phyloP scores from a whole-genome alignment of 2,113 vertebrate genomes.

The Zosterops pallidus region DNA sequence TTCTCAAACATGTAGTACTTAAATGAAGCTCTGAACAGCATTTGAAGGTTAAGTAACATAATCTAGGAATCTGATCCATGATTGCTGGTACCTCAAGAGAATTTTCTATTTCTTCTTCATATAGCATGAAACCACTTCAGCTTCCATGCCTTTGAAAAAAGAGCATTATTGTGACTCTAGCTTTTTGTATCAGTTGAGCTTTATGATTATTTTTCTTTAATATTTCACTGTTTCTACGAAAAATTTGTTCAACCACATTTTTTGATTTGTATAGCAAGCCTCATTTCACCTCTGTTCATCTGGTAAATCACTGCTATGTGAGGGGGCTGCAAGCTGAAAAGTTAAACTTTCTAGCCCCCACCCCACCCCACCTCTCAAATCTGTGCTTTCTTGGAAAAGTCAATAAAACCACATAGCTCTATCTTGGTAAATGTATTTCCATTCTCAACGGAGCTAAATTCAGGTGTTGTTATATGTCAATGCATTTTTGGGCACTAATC shows the following conservation, averaged over 20 bases:
- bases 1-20: background rate
- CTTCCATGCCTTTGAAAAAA: background rate
- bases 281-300: background rate
- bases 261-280: background rate
- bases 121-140: background rate
- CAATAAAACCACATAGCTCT: background rate
- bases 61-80: background rate
- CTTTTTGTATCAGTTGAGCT: background rate
- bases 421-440: background rate
- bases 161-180: background rate
- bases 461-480: background rate
- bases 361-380: fast-evolving
- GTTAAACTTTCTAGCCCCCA: background rate
- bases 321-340: background rate
- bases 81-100: background rate
- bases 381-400: background rate
- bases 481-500: background rate
- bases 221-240: background rate
- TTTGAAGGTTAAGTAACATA: background rate
- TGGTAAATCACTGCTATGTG: background rate
- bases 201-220: background rate
- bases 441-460: background rate
- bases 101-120: background rate
- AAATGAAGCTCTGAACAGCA: background rate
- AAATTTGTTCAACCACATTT: background rate